Evolutionary conservation across 2,888 invertebrate species (phyloP).

Genomic region (Imbricaverruca yamaguchii): DNA sequence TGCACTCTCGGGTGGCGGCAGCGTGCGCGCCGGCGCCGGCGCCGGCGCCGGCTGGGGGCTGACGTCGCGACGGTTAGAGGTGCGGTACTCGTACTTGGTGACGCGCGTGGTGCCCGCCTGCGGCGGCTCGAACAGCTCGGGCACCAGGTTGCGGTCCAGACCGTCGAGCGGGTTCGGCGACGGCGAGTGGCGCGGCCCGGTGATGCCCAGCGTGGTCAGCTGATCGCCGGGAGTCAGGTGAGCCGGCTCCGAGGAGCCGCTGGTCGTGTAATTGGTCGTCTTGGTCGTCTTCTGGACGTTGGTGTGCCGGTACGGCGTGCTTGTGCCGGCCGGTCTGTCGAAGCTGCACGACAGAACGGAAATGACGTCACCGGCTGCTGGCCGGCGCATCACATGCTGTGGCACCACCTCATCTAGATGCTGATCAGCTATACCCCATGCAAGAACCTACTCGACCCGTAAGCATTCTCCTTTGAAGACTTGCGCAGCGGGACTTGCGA

Average conservation of each 20-base stretch:
- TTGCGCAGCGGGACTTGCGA: too few species aligned
- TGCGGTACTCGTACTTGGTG: conserved; percentile 21
- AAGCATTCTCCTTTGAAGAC: too few species aligned
- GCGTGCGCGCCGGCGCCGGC: not conserved
- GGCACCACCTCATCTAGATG: too few species aligned
- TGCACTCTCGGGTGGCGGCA: not conserved
- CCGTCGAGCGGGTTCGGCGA: conserved; percentile 16
- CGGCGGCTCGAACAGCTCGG: not conserved
- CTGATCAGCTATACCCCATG: too few species aligned
- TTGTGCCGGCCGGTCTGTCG: conserved; percentile 5
- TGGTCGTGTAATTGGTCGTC: not conserved
- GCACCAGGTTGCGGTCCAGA: not conserved
- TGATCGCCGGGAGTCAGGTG: not conserved
- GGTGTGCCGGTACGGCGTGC: conserved; percentile 11
- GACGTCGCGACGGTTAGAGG: not conserved
- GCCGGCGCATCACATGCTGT: too few species aligned
- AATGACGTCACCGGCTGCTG: too few species aligned
- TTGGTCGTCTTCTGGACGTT: conserved; percentile 9
- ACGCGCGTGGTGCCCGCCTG: conserved; percentile 21
- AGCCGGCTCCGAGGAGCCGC: not conserved
- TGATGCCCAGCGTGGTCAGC: not conserved
- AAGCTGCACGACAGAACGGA: not conserved
- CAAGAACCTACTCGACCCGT: too few species aligned
- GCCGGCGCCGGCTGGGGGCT: not conserved
- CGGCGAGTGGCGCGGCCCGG: conserved; percentile 9